Evolutionary conservation across 2,797 vertebrate genomes (phyloP).

Genomic region (Threskiornis aethiopicus): DNA sequence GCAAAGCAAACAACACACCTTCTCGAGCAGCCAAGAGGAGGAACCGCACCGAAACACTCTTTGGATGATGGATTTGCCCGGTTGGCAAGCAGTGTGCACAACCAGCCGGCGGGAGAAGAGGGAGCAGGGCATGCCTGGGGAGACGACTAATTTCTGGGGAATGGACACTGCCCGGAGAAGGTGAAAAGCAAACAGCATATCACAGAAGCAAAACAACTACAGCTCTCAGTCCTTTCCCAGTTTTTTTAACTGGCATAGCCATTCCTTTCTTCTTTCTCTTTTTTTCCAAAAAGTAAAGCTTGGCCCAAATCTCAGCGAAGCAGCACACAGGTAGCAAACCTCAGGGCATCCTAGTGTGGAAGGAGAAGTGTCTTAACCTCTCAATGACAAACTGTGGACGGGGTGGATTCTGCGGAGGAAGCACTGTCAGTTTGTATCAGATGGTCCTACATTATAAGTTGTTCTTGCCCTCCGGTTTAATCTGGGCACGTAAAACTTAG

Average conservation of each 20-base stretch:
- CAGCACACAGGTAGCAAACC: not conserved
- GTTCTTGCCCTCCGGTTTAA: not conserved
- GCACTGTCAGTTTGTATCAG: not conserved
- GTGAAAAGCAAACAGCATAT: not conserved
- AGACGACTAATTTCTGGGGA: not conserved
- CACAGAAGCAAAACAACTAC: not conserved
- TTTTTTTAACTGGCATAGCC: not conserved
- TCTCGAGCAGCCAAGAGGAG: conserved; percentile 75
- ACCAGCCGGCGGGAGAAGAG: not conserved
- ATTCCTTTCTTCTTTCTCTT: not conserved
- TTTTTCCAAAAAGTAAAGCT: not conserved
- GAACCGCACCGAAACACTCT: not conserved
- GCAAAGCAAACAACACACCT: conserved; percentile 85
- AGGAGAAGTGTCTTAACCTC: not conserved
- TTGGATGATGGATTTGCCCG: not conserved
- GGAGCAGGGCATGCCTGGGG: not conserved
- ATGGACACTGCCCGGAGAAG: not conserved
- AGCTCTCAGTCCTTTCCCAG: not conserved
- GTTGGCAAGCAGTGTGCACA: not conserved
- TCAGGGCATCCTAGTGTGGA: not conserved
- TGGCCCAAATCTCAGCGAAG: not conserved
- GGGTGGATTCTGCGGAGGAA: not conserved
- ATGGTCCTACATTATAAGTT: not conserved
- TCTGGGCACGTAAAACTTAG: not conserved
- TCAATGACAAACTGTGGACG: not conserved